Conservation (phyloP, 1,140 invertebrate species). For the Pseudachorutes palmiensis region DNA sequence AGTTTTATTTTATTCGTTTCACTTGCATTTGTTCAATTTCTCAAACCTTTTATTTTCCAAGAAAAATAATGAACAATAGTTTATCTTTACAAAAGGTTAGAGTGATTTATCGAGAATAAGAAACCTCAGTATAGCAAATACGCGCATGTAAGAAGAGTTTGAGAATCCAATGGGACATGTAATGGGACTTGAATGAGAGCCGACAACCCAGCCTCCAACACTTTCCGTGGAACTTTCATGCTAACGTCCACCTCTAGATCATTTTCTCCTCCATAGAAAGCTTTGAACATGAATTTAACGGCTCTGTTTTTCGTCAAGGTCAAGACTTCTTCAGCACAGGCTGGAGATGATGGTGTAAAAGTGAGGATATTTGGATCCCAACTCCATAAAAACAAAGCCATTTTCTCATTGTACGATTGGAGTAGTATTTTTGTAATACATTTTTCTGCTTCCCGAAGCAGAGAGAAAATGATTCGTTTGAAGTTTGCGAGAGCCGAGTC, state of each 20-base stretch:
- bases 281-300: constrained; percentile 1
- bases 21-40: no score
- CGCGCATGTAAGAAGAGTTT: neutral
- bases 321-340: neutral
- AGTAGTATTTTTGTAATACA: neutral
- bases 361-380: neutral
- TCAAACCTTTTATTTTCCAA: no score
- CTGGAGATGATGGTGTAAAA: neutral
- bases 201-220: neutral
- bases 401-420: neutral
- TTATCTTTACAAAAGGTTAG: no score
- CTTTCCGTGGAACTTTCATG: neutral
- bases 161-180: neutral
- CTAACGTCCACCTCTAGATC: neutral
- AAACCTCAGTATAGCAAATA: neutral
- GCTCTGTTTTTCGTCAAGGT: neutral
- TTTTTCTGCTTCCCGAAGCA: constrained; percentile 13
- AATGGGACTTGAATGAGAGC: neutral
- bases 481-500: constrained; percentile 28
- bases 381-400: neutral
- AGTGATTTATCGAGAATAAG: neutral
- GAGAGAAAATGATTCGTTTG: constrained; percentile 25
- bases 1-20: no score
- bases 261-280: neutral
- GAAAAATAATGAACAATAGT: no score